Percentiles rank a stretch among this genome's conserved stretches.
phyloP scores from a whole-genome alignment of 92 coral and sea anemone genomes.

The Epizoanthus ramosus region DNA sequence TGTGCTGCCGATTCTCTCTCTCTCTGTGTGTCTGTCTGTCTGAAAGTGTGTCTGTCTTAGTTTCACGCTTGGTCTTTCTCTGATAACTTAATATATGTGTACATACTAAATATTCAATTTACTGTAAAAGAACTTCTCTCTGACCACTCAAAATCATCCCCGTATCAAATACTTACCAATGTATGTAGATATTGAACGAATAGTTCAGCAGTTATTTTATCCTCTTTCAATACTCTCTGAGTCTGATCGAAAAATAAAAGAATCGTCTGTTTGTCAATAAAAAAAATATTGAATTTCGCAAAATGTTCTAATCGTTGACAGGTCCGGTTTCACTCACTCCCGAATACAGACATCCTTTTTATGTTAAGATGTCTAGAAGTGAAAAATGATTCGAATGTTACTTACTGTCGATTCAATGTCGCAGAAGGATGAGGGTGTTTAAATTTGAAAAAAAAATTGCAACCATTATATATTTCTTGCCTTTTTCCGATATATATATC shows the following conservation, averaged over 20 bases:
- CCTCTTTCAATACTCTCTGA: neutral
- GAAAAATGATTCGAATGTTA: too few relatives aligned
- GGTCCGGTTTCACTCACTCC: slow-evolving; percentile 5
- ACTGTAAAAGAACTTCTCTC: too few relatives aligned
- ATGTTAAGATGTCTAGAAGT: too few relatives aligned
- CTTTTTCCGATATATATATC: too few relatives aligned
- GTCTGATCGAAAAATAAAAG: neutral
- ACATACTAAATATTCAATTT: too few relatives aligned
- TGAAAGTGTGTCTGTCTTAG: too few relatives aligned
- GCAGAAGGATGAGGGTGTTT: too few relatives aligned
- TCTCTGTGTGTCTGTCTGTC: too few relatives aligned
- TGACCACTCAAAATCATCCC: neutral
- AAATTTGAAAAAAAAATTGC: too few relatives aligned
- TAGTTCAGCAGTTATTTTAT: neutral
- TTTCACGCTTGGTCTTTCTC: neutral
- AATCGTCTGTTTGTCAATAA: slow-evolving; percentile 4
- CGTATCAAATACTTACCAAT: neutral
- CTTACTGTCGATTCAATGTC: too few relatives aligned
- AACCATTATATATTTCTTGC: too few relatives aligned
- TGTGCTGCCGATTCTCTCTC: too few relatives aligned
- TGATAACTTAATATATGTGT: neutral
- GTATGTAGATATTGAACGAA: neutral
- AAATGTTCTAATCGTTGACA: neutral
- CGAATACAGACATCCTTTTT: neutral
- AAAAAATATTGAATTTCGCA: slow-evolving; percentile 8